Base-by-base conservation (phyloP, 2,888 invertebrate genomes). In the Mesorhabditis spiculigera region DNA sequence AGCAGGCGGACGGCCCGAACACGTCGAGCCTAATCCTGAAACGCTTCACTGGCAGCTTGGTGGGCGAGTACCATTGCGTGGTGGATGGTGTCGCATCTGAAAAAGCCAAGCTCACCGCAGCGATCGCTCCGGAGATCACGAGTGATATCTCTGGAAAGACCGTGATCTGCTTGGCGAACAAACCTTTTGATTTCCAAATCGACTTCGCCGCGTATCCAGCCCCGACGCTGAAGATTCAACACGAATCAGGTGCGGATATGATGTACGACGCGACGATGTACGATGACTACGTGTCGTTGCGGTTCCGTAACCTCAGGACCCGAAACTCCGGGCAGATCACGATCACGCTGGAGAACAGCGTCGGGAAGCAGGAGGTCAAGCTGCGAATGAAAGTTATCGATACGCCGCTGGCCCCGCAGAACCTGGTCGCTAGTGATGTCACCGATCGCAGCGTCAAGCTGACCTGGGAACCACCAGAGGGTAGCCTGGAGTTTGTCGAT, bases 101-200 rank as follows among this genome's bases (percentile, higher is more conserved):
- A 42, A 77, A 77, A 5, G 79, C 77, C 1, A 67, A 66, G 16
- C 28, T 79, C 1, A 69, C 72, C 5, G 79, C 77, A 4, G 73
- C 75, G 8, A 69, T 76, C 6, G 73, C 72, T n/a, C 5, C 28
- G 28, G 28, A 28, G 28, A 28, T 28, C 28, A 28, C 28, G 28
- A 28, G 28, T 3, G 28, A 28, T 28, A 28, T 28, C 28, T 28
- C 28, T 28, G 28, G 28, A 28, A 28, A 28, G 3, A 28, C 79
- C 79, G 72, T 79, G 28, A 71, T 73, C 42, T 74, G 75, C 72
- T 72, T 75, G 70, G 77, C 77, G 16, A 77, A 75, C 16, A 78
- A 75, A 69, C 74, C 78, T 3, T 77, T 79, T 69, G 74, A 75
- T 61, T 74, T 73, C 68, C 74, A 74, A 16, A 67, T 78, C 66